phyloP scores from a whole-genome alignment of 2,888 invertebrate genomes.

The Pardosa pseudoannulata region DNA sequence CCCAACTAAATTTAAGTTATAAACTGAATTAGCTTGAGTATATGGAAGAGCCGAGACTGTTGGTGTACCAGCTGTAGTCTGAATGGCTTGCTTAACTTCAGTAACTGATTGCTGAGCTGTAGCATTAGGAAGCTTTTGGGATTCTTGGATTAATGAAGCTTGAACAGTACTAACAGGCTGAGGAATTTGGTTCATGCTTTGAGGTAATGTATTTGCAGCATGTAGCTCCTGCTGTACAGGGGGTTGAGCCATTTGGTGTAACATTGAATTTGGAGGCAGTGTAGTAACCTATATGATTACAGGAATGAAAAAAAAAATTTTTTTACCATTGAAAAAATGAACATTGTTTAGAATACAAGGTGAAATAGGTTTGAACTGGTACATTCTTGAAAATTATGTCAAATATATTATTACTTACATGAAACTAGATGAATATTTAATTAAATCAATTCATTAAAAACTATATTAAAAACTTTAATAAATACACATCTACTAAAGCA shows the following conservation, averaged over 20 bases:
- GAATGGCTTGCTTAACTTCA: neutral
- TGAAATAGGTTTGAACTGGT: too few relatives aligned
- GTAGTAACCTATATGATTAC: neutral
- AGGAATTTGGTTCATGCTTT: neutral
- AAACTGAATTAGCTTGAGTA: neutral
- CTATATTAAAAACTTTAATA: too few relatives aligned
- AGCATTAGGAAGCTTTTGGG: neutral
- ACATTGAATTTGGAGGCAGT: neutral
- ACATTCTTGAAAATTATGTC: too few relatives aligned
- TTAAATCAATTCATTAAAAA: too few relatives aligned
- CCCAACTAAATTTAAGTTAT: conserved; percentile 5
- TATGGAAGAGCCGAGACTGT: neutral
- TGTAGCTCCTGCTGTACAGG: conserved; percentile 13
- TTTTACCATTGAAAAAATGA: too few relatives aligned
- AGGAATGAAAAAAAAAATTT: too few relatives aligned
- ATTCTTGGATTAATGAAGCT: neutral
- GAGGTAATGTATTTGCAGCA: conserved; percentile 7
- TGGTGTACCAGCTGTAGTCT: neutral
- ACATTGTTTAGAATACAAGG: too few relatives aligned
- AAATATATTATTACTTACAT: too few relatives aligned
- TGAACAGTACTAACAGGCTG: conserved; percentile 10
- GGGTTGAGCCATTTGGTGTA: conserved; percentile 18
- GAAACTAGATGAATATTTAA: too few relatives aligned
- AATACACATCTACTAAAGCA: too few relatives aligned
- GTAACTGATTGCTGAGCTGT: neutral